A percentile compares a stretch with the other conserved stretches of the same genome.
Conservation (phyloP, 2,113 vertebrate genomes). For the Mystacornis crossleyi region DNA sequence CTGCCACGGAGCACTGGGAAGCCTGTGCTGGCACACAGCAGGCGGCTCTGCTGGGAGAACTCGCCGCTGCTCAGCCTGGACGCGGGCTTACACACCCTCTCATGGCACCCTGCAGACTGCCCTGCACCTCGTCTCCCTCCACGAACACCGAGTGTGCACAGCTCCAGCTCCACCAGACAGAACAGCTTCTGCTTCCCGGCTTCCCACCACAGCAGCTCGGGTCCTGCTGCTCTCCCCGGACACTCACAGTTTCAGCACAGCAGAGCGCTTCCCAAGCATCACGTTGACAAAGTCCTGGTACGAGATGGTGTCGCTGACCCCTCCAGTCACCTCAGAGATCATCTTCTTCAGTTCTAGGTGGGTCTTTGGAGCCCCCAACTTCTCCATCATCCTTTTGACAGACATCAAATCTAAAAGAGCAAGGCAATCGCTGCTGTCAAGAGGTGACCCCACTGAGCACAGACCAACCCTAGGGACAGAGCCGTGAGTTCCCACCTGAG, state of each 20-base stretch:
- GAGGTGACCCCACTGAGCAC: not conserved
- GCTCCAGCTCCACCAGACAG: not conserved
- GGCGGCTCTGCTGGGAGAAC: not conserved
- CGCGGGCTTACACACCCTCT: not conserved
- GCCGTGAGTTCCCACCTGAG: not conserved
- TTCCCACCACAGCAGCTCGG: not conserved
- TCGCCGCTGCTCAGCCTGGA: not conserved
- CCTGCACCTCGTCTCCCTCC: not conserved
- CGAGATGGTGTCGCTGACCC: constrained; percentile 89
- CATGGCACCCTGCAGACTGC: not conserved
- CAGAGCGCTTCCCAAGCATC: constrained; percentile 96
- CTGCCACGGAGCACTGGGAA: not conserved
- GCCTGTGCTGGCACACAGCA: not conserved
- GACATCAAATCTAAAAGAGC: constrained; percentile 89
- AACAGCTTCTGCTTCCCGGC: not conserved
- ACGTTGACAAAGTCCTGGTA: constrained; percentile 97
- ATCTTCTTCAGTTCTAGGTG: constrained; percentile 97
- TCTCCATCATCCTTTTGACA: constrained; percentile 98
- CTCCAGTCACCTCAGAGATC: constrained; percentile 93
- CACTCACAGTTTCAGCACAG: constrained; percentile 96
- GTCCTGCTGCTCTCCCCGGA: not conserved
- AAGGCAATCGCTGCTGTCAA: not conserved
- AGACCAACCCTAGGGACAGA: not conserved
- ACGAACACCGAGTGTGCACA: not conserved
- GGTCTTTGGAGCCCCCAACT: constrained; percentile 93